Evolutionary conservation across 2,797 vertebrate species (phyloP), one percentile per base, ranked within the genome.

Genomic region (Sylvia borin): DNA sequence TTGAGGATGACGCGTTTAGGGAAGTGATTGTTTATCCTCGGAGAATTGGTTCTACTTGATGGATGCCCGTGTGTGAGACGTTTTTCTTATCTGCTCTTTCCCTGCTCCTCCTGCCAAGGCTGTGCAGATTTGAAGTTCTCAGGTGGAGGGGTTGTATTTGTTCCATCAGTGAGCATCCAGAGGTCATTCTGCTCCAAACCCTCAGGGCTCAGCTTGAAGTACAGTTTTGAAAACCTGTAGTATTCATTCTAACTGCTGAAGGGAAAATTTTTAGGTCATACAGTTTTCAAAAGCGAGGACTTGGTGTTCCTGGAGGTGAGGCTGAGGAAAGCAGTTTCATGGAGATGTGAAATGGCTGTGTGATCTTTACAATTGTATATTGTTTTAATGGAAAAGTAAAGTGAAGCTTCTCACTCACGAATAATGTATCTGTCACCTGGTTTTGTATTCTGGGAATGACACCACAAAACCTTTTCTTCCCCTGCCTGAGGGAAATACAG

Each of bases 1-100:
- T 6, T 55, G 54, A 71, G 38, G 36, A 66, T 17, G 22, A 45
- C 13, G 29, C 0, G 0, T 29, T 27, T 38, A 43, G 53, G 25
- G 48, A 73, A 50, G 32, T 14, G 24, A 21, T 24, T 58, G n/a
- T 31, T 66, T 87, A 65, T 85, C 16, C 60, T 79, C 20, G 36
- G 38, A 36, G 64, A 55, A 76, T 61, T 82, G 22, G 22, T 65
- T 62, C 24, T 25, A 61, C 43, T 50, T 80, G 73, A 61, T 66
- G 40, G 29, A 57, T 42, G 6, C 34, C 9, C 10, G 15, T 4
- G 8, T 40, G n/a, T 2, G 7, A 77, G 32, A 55, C 13, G 8
- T 83, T 83, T 93, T 76, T 76, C 51, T 65, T 62, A 27, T 3
- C 43, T 55, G 6, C 31, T 58, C 36, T 51, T 78, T 60, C 29